A percentile compares a stretch with the other conserved stretches of the same genome.
Conservation (phyloP, 2,888 invertebrate species). For the Cacoxenus indagator region DNA sequence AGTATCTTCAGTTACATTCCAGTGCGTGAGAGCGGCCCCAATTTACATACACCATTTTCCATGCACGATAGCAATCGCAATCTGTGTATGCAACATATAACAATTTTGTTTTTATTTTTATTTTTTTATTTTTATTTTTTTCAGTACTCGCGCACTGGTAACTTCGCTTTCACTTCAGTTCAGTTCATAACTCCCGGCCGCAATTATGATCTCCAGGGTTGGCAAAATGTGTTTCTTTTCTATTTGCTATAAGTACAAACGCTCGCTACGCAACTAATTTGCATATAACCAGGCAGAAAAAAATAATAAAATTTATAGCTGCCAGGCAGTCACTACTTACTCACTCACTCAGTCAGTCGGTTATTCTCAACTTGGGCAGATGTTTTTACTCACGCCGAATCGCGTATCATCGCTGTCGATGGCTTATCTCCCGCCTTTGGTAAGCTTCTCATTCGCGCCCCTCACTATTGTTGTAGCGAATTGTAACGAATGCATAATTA, state of each 20-base stretch:
- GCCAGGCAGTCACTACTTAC: too few relatives aligned
- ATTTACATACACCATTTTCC: too few relatives aligned
- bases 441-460: neutral
- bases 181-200: neutral
- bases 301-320: neutral
- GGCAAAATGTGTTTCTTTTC: conserved; percentile 1
- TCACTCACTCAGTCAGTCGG: neutral
- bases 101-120: neutral
- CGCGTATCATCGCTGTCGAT: neutral
- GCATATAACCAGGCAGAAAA: neutral
- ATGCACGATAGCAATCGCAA: too few relatives aligned
- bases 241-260: neutral
- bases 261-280: neutral
- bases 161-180: neutral
- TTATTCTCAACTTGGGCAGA: neutral
- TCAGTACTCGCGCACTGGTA: neutral
- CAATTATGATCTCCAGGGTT: conserved; percentile 2
- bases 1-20: too few relatives aligned
- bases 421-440: neutral
- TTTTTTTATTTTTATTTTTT: conserved; percentile 9
- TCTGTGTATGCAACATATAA: too few relatives aligned
- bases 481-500: conserved; percentile 3
- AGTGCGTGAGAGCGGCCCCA: too few relatives aligned
- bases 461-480: neutral
- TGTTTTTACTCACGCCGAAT: neutral